A percentile compares a stretch with the other conserved stretches of the same genome.
Evolutionary conservation across 2,888 invertebrate species (phyloP).

Genomic region (Chrysolina oricalcia): DNA sequence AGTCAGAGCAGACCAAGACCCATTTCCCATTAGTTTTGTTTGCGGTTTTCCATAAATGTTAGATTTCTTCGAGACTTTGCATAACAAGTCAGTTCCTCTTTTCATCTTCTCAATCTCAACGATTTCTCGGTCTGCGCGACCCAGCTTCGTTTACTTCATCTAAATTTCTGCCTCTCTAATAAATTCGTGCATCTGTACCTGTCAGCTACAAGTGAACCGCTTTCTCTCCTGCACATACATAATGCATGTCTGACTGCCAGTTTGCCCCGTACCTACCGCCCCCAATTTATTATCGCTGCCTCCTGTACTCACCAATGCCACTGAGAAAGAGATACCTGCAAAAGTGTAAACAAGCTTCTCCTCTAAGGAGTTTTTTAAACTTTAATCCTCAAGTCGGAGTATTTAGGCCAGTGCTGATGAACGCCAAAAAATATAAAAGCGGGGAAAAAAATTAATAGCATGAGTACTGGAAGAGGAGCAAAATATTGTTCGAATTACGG

Average conservation of each 20-base stretch:
- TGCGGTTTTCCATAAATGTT: too few relatives aligned
- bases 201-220: not conserved
- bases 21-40: too few relatives aligned
- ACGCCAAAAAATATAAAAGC: too few relatives aligned
- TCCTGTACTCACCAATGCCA: not conserved
- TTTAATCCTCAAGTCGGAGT: conserved; percentile 28
- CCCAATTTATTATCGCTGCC: not conserved
- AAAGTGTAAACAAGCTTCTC: conserved; percentile 14
- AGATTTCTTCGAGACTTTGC: too few relatives aligned
- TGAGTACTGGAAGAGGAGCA: too few relatives aligned
- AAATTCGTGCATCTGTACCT: conserved; percentile 8
- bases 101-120: not conserved
- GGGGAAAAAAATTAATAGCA: too few relatives aligned
- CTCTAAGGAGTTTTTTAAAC: conserved; percentile 18
- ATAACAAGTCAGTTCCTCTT: too few relatives aligned
- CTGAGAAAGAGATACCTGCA: not conserved
- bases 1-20: too few relatives aligned
- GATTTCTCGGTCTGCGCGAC: too few relatives aligned
- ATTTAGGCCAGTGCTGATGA: too few relatives aligned
- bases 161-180: not conserved
- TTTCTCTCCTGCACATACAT: not conserved
- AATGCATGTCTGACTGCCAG: not conserved
- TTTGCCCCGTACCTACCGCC: not conserved
- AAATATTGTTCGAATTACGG: too few relatives aligned
- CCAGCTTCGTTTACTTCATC: not conserved